Conservation (phyloP, 2,797 vertebrate genomes). For the Megalops cyprinoides region DNA sequence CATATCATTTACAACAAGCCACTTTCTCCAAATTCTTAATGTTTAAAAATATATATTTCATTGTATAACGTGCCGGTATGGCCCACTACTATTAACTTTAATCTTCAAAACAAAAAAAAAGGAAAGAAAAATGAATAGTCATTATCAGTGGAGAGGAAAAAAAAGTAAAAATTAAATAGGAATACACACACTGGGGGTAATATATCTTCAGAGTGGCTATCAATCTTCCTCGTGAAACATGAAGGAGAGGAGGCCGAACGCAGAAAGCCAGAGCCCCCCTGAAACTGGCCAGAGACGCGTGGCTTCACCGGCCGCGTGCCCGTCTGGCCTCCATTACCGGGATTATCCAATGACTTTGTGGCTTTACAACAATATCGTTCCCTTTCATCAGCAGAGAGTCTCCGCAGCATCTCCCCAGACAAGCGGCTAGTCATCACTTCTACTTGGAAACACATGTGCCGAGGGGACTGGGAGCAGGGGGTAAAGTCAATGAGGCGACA, state of each 20-base stretch:
- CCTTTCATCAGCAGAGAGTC: slow-evolving; percentile 71
- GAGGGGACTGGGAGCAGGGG: slow-evolving; percentile 55
- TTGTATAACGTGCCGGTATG: not conserved
- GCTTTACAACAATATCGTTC: slow-evolving; percentile 63
- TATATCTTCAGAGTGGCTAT: not conserved
- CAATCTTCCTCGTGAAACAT: not conserved
- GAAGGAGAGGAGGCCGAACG: slow-evolving; percentile 44
- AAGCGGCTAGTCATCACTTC: slow-evolving; percentile 55
- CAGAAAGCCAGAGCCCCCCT: slow-evolving; percentile 38
- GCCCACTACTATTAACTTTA: not conserved
- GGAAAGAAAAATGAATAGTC: not conserved
- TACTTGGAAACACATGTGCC: slow-evolving; percentile 69
- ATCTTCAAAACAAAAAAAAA: no score
- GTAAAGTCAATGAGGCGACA: slow-evolving; percentile 54
- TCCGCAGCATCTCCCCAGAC: slow-evolving; percentile 60
- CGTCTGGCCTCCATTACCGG: slow-evolving; percentile 72
- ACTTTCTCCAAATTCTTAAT: not conserved
- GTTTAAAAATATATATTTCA: not conserved
- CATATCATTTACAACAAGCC: not conserved
- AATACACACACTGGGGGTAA: not conserved
- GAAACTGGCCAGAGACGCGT: slow-evolving; percentile 39
- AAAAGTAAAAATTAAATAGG: not conserved
- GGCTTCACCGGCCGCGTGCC: slow-evolving; percentile 17
- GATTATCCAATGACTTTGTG: slow-evolving; percentile 69
- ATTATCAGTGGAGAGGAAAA: not conserved